phyloP scores from a whole-genome alignment of 2,888 invertebrate genomes.

The Helleia helle region DNA sequence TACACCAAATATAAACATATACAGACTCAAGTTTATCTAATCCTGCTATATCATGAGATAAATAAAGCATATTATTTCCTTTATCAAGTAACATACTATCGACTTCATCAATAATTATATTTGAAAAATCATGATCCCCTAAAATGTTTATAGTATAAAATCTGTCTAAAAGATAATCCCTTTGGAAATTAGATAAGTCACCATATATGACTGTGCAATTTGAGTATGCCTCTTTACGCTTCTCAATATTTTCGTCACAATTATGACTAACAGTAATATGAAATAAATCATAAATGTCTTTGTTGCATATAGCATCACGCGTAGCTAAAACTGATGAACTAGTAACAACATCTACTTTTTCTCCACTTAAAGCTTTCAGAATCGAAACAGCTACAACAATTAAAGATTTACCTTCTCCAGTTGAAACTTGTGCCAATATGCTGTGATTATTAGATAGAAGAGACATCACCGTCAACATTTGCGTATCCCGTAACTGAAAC shows the following conservation, averaged over 20 bases:
- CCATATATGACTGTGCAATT: constrained; percentile 6
- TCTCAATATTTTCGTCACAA: constrained; percentile 6
- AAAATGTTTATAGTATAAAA: constrained; percentile 11
- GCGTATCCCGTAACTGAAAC: constrained; percentile 9
- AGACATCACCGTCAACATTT: constrained; percentile 5
- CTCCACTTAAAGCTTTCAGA: constrained; percentile 6
- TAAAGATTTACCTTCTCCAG: constrained; percentile 10
- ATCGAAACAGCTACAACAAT: constrained; percentile 9
- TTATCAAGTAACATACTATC: constrained; percentile 11
- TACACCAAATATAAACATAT: constrained; percentile 10
- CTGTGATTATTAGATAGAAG: constrained; percentile 3
- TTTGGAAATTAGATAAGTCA: constrained; percentile 9
- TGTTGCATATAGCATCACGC: constrained; percentile 5
- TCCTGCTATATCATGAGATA: constrained; percentile 11
- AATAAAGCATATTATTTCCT: constrained; percentile 12
- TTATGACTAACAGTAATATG: constrained; percentile 8
- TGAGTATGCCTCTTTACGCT: constrained; percentile 9
- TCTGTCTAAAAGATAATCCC: constrained; percentile 9
- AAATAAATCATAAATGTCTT: constrained; percentile 10
- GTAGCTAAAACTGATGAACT: constrained; percentile 12
- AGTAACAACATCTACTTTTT: constrained; percentile 10
- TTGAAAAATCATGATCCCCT: constrained; percentile 8
- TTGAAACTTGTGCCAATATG: constrained; percentile 8
- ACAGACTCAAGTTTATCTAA: constrained; percentile 11
- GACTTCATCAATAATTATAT: constrained; percentile 10